Base-by-base conservation (phyloP, 35 echinoderm and acorn worm genomes). In the Lytechinus variegatus region DNA sequence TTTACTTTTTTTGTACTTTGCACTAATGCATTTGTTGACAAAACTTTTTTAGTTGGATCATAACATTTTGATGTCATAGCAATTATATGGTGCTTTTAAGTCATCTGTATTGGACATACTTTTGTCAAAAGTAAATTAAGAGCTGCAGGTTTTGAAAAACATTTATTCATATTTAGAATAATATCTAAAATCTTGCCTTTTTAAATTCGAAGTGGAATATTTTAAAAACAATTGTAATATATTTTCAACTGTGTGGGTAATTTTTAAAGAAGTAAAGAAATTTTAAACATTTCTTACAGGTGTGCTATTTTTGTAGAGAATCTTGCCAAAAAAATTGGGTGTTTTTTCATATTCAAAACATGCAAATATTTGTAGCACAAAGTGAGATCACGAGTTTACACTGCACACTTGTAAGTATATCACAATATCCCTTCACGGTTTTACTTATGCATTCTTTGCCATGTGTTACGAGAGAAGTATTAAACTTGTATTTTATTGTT, bases 241-340 rank as follows among this genome's bases (percentile, higher is more conserved):
- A 24, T 24, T 79, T 8, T n/a, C 12, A n/a, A 79, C 21, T 79
- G n/a, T 79, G 66, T 79, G n/a, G 66, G 66, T 79, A 79, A 24
- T 79, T 79, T 16, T 24, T 24, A 79, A n/a, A 79, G 19, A 79
- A 6, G 19, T 14, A 24, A 24, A 8, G 19, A 79, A 4, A n/a
- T 79, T 79, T 79, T 79, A 79, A 79, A 19, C 19, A 16, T 79
- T 58, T 58, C 9, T 58, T 79, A 19, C 19, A 16, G 8, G 66
- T 79, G 66, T 79, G 66, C 66, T 79, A 79, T 79, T 79, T 79
- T 79, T 79, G 66, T 79, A 79, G 66, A 79, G 12, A n/a, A 79
- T 79, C 66, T 79, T 79, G 66, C 66, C 66, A 79, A 79, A 24
- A 79, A 44, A 0, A 79, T 79, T n/a, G 66, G 66, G 16, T 79